Evolutionary conservation across 2,797 vertebrate genomes (phyloP).

Genomic region (Dendrocincla fuliginosa): DNA sequence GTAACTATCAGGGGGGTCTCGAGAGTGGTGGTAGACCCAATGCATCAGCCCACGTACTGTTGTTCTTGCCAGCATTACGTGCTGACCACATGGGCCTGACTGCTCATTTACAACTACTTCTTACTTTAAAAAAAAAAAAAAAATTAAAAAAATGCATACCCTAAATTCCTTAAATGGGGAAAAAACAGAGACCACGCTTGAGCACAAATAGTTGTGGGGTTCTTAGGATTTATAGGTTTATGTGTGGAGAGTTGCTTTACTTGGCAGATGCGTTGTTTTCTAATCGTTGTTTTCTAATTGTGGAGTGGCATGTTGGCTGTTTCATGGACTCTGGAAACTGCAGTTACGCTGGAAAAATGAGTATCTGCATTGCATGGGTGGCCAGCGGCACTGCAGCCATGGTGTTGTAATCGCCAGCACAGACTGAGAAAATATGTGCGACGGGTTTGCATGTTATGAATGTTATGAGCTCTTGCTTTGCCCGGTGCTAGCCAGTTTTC

Average conservation of each 20-base stretch:
- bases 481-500: neutral
- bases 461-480: neutral
- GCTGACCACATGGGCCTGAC: slow-evolving; percentile 11
- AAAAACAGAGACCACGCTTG: rapidly evolving
- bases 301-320: neutral
- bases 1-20: slow-evolving; percentile 73
- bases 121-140: rapidly evolving
- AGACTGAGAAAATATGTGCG: neutral
- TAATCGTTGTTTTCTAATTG: neutral
- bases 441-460: neutral
- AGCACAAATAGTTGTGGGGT: neutral
- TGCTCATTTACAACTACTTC: slow-evolving; percentile 22
- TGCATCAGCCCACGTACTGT: slow-evolving; percentile 31
- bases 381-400: neutral
- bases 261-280: neutral
- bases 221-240: neutral
- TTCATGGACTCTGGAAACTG: neutral
- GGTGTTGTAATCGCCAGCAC: neutral
- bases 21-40: slow-evolving; percentile 22
- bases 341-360: neutral
- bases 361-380: neutral
- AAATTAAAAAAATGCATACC: neutral
- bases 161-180: neutral
- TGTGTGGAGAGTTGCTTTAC: neutral
- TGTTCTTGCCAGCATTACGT: neutral